Evolutionary conservation across 2,888 invertebrate species (phyloP).

Genomic region (Macaria notata): DNA sequence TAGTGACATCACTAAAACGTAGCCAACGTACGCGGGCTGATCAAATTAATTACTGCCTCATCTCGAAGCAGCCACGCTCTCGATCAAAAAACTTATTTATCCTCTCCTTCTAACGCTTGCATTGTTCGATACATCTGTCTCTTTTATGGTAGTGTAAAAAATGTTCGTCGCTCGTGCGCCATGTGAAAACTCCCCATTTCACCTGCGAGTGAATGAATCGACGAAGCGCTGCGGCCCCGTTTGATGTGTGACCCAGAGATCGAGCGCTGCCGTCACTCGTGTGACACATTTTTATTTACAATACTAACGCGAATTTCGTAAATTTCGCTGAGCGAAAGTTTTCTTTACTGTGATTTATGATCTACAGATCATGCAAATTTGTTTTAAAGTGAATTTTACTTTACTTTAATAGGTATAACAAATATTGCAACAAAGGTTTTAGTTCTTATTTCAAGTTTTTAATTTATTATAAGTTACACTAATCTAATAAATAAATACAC

Average conservation of each 20-base stretch:
- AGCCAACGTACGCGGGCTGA: slow-evolving; percentile 66
- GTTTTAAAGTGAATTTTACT: too few species aligned
- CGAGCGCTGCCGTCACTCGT: slow-evolving; percentile 1
- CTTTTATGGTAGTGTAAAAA: slow-evolving; percentile 49
- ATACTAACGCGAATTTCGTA: too few species aligned
- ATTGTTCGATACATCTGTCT: slow-evolving; percentile 37
- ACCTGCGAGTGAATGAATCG: slow-evolving; percentile 68
- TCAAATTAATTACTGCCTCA: slow-evolving; percentile 80
- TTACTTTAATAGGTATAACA: too few species aligned
- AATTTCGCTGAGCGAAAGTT: too few species aligned
- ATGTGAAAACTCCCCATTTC: slow-evolving; percentile 73
- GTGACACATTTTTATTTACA: not conserved
- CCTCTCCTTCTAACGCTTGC: slow-evolving; percentile 33
- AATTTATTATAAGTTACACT: too few species aligned
- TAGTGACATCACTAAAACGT: slow-evolving; percentile 51
- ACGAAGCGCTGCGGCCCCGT: slow-evolving; percentile 40
- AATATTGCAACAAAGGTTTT: too few species aligned
- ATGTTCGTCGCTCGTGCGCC: slow-evolving; percentile 69
- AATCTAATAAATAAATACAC: too few species aligned
- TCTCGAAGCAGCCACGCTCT: slow-evolving; percentile 62
- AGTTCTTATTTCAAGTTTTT: too few species aligned
- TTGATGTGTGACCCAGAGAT: slow-evolving; percentile 44
- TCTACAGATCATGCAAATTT: too few species aligned
- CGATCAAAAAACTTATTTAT: slow-evolving; percentile 52
- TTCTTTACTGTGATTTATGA: too few species aligned